Evolutionary conservation across 2,797 vertebrate species (phyloP).

Genomic region (Semotilus atromaculatus): DNA sequence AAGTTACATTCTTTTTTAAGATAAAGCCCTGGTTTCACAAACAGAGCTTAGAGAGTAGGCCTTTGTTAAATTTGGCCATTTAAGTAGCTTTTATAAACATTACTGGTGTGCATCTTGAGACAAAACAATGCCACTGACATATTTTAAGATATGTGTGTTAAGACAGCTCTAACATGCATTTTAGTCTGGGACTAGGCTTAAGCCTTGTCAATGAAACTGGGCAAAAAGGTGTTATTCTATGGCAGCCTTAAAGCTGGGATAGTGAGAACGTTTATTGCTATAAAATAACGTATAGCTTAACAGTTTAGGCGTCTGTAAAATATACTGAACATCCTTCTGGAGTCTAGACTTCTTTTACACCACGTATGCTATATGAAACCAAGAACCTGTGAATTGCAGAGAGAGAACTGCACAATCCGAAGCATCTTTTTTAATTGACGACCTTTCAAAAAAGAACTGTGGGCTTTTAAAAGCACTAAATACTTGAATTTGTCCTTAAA

Average conservation of each 20-base stretch:
- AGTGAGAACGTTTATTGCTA: neutral
- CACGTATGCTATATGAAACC: neutral
- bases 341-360: neutral
- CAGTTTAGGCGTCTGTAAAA: conserved; percentile 8
- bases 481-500: neutral
- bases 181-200: too few species aligned
- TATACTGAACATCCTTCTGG: neutral
- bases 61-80: neutral
- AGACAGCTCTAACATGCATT: too few species aligned
- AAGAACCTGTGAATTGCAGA: neutral
- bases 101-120: too few species aligned
- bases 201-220: too few species aligned
- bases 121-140: too few species aligned
- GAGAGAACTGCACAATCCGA: neutral
- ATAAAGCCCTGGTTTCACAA: neutral
- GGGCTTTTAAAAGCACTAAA: neutral
- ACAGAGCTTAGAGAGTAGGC: neutral
- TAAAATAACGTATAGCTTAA: neutral
- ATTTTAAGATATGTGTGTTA: too few species aligned
- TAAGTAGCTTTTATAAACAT: neutral
- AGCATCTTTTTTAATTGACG: neutral
- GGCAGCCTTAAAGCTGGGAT: neutral
- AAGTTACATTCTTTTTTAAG: neutral
- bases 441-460: neutral
- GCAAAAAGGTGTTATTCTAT: neutral